These are phyloP conservation scores for Drosophila triauraria DNA, from an alignment of 1,140 invertebrate species.

Conservation along the genomic window DNA sequence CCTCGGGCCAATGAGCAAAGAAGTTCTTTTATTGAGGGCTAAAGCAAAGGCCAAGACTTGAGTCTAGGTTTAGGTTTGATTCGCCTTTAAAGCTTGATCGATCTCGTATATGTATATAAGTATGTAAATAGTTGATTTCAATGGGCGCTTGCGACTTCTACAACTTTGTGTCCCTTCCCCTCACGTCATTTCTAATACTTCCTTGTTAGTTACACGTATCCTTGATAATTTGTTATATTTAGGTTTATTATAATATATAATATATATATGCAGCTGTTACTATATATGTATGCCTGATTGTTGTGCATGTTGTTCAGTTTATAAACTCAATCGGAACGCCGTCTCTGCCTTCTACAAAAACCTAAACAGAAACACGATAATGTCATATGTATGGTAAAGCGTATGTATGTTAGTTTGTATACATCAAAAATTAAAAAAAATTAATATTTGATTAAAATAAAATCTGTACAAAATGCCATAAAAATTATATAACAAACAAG, in stretches of 20 bases:
- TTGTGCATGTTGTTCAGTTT: conserved; percentile 78
- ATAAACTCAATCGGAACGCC: conserved; percentile 70
- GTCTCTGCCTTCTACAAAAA: conserved; percentile 49
- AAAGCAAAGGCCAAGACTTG: conserved; percentile 61
- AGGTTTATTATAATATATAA: conserved; percentile 58
- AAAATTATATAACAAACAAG: conserved; percentile 82
- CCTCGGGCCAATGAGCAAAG: conserved; percentile 54
- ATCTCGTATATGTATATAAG: conserved; percentile 58
- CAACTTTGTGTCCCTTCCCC: conserved; percentile 35
- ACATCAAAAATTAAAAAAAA: conserved; percentile 39
- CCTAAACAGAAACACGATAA: conserved; percentile 64
- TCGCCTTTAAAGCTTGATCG: conserved; percentile 75
- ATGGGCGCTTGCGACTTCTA: conserved; percentile 78
- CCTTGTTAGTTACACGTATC: conserved; percentile 80
- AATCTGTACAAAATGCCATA: conserved; percentile 80
- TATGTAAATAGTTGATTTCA: conserved; percentile 75
- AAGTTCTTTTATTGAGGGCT: conserved; percentile 48
- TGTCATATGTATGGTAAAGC: conserved; percentile 71
- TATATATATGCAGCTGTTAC: conserved; percentile 73
- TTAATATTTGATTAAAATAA: conserved; percentile 52
- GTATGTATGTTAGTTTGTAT: conserved; percentile 59
- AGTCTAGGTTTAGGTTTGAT: conserved; percentile 53
- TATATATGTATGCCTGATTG: conserved; percentile 78
- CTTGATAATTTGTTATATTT: conserved; percentile 69
- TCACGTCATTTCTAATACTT: conserved; percentile 73